Conservation (phyloP, 2,113 vertebrate species). For the Speoplatyrhinus poulsoni region DNA sequence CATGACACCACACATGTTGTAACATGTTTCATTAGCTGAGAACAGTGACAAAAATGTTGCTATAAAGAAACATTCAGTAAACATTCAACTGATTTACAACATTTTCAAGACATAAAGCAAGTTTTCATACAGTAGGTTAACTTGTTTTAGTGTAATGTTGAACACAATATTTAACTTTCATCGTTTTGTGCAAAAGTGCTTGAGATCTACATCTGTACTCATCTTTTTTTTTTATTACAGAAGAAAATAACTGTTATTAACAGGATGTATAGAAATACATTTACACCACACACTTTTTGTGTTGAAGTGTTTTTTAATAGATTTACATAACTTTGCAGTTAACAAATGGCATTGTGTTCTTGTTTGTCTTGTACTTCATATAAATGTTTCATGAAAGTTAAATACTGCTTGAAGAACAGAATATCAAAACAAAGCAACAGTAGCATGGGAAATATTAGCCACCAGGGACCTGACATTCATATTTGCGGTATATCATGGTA, state of each 20-base stretch:
- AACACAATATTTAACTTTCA: conserved; percentile 35
- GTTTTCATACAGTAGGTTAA: conserved; percentile 40
- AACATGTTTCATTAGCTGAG: conserved; percentile 56
- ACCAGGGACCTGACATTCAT: conserved; percentile 3
- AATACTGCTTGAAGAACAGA: conserved; percentile 21
- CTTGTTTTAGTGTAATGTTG: conserved; percentile 11
- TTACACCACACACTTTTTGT: no score
- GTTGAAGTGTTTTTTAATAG: no score
- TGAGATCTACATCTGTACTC: no score
- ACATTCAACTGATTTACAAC: conserved; percentile 65
- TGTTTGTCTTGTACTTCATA: no score
- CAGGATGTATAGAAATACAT: neutral
- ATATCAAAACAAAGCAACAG: neutral
- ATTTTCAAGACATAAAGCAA: conserved; percentile 33
- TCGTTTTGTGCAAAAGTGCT: neutral
- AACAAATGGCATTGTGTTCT: neutral
- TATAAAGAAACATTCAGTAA: conserved; percentile 65
- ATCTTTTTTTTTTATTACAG: conserved; percentile 9
- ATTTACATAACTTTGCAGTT: no score
- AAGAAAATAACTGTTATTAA: conserved; percentile 19
- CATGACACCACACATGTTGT: conserved; percentile 50
- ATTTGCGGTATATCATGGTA: neutral
- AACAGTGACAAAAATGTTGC: conserved; percentile 69
- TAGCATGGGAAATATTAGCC: neutral
- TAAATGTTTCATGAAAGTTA: conserved; percentile 37